These are phyloP conservation scores for Vombatus ursinus DNA, from an alignment of 2,113 vertebrate genomes.

Conservation along the genomic window DNA sequence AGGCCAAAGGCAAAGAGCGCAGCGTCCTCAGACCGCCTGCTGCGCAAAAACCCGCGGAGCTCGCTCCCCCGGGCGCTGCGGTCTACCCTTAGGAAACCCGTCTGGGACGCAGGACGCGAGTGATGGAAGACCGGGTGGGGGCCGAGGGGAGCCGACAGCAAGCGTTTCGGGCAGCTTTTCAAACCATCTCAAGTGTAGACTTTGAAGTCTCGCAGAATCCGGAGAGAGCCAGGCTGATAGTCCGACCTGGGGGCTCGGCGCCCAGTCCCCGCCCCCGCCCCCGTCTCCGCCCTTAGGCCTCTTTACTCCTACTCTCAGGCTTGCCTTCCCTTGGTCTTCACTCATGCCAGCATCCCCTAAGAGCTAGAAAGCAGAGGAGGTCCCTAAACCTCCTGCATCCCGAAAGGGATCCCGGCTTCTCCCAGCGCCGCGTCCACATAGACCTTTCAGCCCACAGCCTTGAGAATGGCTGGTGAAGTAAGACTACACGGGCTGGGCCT, in stretches of 20 bases:
- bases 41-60: neutral
- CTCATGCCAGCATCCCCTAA: neutral
- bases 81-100: neutral
- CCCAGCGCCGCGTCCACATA: too few species aligned
- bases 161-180: neutral
- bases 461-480: neutral
- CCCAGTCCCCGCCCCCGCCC: neutral
- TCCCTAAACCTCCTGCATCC: neutral
- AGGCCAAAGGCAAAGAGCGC: neutral
- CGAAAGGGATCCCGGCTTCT: too few species aligned
- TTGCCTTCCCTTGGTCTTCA: neutral
- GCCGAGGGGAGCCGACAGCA: neutral
- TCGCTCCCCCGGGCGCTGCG: neutral
- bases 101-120: neutral
- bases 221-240: neutral
- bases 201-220: too few species aligned
- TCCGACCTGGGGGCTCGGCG: neutral
- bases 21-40: too few species aligned
- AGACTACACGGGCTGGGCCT: neutral
- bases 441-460: neutral
- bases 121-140: neutral
- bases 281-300: neutral
- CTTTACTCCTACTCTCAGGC: neutral
- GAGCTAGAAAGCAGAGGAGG: neutral
- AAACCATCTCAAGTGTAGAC: neutral